Conservation (phyloP, 2,888 invertebrate species). For the Allacma fusca region DNA sequence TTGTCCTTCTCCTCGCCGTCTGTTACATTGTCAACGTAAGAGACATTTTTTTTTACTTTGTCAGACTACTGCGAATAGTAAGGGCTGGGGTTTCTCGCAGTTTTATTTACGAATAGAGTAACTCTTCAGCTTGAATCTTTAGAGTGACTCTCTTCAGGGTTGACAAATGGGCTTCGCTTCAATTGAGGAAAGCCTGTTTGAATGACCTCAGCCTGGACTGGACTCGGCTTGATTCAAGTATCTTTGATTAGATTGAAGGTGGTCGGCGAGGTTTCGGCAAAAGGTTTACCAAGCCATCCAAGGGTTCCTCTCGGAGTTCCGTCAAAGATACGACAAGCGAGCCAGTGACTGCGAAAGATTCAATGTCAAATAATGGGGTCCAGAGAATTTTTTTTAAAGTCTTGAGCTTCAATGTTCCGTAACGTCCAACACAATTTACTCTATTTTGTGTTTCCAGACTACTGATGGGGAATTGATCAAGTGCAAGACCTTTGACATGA, state of each 20-base stretch:
- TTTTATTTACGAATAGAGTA: neutral
- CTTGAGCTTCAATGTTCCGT: neutral
- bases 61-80: neutral
- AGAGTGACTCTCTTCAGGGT: neutral
- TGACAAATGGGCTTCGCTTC: neutral
- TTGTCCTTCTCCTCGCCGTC: conserved; percentile 2
- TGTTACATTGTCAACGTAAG: conserved; percentile 1
- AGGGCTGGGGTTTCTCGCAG: neutral
- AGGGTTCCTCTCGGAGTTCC: neutral
- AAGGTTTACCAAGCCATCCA: conserved; percentile 36
- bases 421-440: conserved; percentile 1
- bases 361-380: neutral
- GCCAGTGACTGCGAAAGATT: conserved; percentile 14
- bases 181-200: neutral
- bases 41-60: neutral
- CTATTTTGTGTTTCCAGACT: neutral
- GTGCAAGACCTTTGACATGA: conserved; percentile 52
- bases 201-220: conserved; percentile 8
- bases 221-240: conserved; percentile 31
- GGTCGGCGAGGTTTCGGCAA: conserved; percentile 38
- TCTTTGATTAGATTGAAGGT: conserved; percentile 37
- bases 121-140: neutral
- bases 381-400: neutral
- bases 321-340: conserved; percentile 41
- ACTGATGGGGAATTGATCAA: conserved; percentile 23